phyloP scores from a whole-genome alignment of 2,113 vertebrate genomes.

The Passerina amoena region DNA sequence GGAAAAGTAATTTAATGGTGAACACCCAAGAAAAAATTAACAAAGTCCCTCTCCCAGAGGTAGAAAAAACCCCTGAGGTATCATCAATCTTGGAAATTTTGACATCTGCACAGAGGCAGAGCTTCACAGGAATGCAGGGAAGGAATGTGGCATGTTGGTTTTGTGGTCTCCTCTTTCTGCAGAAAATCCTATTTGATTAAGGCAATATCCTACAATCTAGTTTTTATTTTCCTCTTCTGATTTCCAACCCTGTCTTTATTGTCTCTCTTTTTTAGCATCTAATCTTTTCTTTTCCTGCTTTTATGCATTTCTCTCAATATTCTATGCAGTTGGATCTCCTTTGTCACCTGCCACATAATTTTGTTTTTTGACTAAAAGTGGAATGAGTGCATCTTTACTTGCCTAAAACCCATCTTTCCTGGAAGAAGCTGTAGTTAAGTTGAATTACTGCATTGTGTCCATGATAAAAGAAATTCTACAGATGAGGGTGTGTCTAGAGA shows the following conservation, averaged over 20 bases:
- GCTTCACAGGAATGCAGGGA: background rate
- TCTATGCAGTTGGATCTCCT: background rate
- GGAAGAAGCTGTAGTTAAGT: background rate
- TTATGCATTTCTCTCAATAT: background rate
- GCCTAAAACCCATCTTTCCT: background rate
- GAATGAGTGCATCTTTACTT: background rate
- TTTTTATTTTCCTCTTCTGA: background rate
- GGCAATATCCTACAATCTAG: background rate
- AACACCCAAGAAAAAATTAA: fast-evolving
- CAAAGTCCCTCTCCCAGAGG: background rate
- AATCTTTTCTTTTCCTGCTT: background rate
- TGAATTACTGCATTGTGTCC: background rate
- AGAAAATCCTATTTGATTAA: background rate
- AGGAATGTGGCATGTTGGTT: fast-evolving
- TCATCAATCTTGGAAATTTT: background rate
- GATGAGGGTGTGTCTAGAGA: background rate
- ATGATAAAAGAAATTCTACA: background rate
- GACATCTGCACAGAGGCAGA: background rate
- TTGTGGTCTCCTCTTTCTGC: background rate
- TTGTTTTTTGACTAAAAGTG: background rate
- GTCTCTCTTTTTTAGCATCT: background rate
- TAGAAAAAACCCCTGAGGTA: fast-evolving
- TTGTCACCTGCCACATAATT: background rate
- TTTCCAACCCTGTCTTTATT: background rate
- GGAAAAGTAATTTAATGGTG: background rate